A percentile compares a stretch with the other conserved stretches of the same genome.
phyloP scores from a whole-genome alignment of 2,113 vertebrate genomes.

The Hippocampus zosterae region DNA sequence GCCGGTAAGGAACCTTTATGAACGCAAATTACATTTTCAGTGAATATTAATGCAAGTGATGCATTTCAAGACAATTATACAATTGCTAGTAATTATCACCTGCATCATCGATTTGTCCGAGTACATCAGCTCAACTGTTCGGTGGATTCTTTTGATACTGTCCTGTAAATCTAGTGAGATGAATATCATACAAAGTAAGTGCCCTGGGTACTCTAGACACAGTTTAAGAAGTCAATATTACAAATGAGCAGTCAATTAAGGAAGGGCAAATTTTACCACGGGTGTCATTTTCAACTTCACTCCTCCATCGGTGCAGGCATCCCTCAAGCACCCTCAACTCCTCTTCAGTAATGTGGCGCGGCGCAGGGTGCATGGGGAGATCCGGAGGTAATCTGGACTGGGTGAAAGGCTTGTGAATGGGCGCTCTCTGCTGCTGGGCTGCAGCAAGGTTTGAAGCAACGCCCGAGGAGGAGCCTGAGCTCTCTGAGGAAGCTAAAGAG shows the following conservation, averaged over 20 bases:
- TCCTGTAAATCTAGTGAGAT: constrained; percentile 85
- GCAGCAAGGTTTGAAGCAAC: constrained; percentile 67
- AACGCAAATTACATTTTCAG: neutral
- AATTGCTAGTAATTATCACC: constrained; percentile 36
- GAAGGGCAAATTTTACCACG: constrained; percentile 70
- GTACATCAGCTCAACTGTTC: constrained; percentile 97
- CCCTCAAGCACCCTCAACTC: constrained; percentile 89
- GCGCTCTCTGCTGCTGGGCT: constrained; percentile 75
- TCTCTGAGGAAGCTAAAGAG: constrained; percentile 70
- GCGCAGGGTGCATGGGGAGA: constrained; percentile 93
- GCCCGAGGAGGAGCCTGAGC: constrained; percentile 64
- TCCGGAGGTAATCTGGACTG: constrained; percentile 92
- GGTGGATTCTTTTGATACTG: constrained; percentile 93
- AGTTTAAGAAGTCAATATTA: too few relatives aligned
- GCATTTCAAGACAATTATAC: neutral
- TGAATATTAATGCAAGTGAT: neutral
- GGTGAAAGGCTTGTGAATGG: constrained; percentile 94
- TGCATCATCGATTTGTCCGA: constrained; percentile 97
- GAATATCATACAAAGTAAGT: constrained; percentile 6
- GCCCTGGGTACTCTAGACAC: neutral
- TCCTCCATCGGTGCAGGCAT: constrained; percentile 97
- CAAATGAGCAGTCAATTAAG: neutral
- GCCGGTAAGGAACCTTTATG: constrained; percentile 88
- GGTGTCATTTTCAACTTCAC: constrained; percentile 95
- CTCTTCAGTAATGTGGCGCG: constrained; percentile 90